phyloP scores from a whole-genome alignment of 2,113 vertebrate species.

The Mesitornis unicolor region DNA sequence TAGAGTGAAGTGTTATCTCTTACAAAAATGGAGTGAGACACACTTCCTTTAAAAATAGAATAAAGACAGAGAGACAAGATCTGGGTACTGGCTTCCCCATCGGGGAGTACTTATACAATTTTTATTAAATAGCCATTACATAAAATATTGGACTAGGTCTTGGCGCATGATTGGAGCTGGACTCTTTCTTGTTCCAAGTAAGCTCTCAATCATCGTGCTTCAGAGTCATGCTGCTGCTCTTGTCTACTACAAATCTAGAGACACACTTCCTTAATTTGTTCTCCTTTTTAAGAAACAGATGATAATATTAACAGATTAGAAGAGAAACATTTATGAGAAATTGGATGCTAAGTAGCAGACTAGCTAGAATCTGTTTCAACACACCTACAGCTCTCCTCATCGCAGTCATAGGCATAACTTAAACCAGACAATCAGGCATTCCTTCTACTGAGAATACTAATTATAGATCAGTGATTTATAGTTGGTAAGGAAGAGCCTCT shows the following conservation, averaged over 20 bases:
- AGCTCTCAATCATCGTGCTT: background rate
- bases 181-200: background rate
- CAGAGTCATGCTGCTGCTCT: background rate
- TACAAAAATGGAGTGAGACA: background rate
- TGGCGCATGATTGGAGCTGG: background rate
- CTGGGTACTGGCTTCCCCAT: background rate
- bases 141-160: background rate
- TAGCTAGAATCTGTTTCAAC: background rate
- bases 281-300: background rate
- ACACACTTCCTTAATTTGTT: background rate
- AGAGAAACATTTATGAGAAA: background rate
- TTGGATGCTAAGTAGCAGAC: background rate
- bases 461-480: slow-evolving; percentile 3
- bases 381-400: background rate
- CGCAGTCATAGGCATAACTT: background rate
- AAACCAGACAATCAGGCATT: background rate
- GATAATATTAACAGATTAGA: background rate
- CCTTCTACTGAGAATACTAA: background rate
- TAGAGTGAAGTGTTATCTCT: background rate
- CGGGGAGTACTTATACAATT: background rate
- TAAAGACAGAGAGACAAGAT: background rate
- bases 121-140: background rate
- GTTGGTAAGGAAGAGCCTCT: background rate
- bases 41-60: background rate
- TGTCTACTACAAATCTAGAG: background rate